phyloP scores from a whole-genome alignment of 2,797 vertebrate genomes.

The Syngnathus acus region DNA sequence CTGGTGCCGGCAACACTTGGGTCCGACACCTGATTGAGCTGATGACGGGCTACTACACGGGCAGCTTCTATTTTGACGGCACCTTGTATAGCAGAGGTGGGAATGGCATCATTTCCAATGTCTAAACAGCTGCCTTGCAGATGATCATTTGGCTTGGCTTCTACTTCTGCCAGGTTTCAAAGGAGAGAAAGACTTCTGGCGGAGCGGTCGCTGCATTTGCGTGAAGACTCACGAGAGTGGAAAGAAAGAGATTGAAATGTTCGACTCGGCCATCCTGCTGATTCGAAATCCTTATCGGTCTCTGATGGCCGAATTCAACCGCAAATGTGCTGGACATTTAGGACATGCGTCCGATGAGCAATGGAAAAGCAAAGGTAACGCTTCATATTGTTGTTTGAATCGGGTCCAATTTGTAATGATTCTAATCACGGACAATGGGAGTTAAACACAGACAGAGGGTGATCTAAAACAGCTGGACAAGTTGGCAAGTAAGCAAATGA shows the following conservation, averaged over 20 bases:
- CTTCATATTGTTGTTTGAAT: neutral
- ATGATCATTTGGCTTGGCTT: slow-evolving; percentile 17
- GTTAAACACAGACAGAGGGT: neutral
- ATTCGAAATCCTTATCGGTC: slow-evolving; percentile 93
- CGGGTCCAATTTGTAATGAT: neutral
- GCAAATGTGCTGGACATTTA: slow-evolving; percentile 92
- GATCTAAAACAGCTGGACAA: neutral
- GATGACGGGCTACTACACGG: slow-evolving; percentile 88
- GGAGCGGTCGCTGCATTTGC: slow-evolving; percentile 89
- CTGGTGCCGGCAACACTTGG: slow-evolving; percentile 95
- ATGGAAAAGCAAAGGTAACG: slow-evolving; percentile 87
- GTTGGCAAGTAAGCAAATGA: neutral
- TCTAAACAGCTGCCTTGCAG: slow-evolving; percentile 7
- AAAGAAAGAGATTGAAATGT: slow-evolving; percentile 89
- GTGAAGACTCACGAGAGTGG: slow-evolving; percentile 96
- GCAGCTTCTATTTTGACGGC: slow-evolving; percentile 96
- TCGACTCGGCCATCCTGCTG: slow-evolving; percentile 85
- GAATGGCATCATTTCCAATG: neutral
- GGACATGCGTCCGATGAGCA: slow-evolving; percentile 86
- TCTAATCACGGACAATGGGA: neutral
- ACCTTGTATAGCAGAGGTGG: slow-evolving; percentile 92
- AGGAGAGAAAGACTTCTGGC: slow-evolving; percentile 98
- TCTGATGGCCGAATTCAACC: slow-evolving; percentile 91
- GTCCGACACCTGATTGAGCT: slow-evolving; percentile 92
- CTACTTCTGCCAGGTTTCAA: slow-evolving; percentile 80